Percentiles rank a stretch among this genome's conserved stretches.
These are phyloP conservation scores for Microchrysa polita DNA, from an alignment of 2,888 invertebrate species.

Conservation along the genomic window DNA sequence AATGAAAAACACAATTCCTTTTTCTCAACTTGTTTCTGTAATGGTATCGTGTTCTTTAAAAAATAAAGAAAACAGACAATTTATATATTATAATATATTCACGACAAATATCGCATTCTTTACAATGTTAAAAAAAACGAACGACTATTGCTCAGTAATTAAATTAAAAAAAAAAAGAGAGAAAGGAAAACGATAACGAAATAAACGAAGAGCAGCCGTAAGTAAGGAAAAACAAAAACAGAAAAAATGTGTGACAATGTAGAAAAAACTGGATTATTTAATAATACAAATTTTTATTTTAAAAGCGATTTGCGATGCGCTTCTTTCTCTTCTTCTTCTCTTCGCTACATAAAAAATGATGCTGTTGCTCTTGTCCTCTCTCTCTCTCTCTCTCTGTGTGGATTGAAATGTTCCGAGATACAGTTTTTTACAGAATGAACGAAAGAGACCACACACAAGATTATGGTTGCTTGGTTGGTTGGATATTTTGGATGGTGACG, in stretches of 20 bases:
- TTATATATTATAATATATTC: conserved; percentile 35
- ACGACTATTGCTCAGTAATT: conserved; percentile 30
- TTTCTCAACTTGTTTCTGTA: not conserved
- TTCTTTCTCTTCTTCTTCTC: not conserved
- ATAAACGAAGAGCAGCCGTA: not conserved
- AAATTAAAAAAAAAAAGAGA: conserved; percentile 29
- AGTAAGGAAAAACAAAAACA: conserved; percentile 19
- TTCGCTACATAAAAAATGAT: too few relatives aligned
- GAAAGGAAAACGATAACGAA: conserved; percentile 10
- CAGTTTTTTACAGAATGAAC: too few relatives aligned
- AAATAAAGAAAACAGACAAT: conserved; percentile 35
- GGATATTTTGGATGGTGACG: not conserved
- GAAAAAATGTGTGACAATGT: conserved; percentile 6
- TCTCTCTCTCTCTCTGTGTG: too few relatives aligned
- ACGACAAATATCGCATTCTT: conserved; percentile 41
- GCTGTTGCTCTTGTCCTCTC: too few relatives aligned
- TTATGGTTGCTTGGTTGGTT: not conserved
- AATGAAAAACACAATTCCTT: not conserved
- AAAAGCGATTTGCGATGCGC: conserved; percentile 9
- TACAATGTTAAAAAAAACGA: conserved; percentile 44
- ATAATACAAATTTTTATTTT: conserved; percentile 2
- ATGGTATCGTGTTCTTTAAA: not conserved
- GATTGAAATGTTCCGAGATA: too few relatives aligned
- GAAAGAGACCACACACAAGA: too few relatives aligned
- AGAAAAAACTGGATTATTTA: not conserved